phyloP scores from a whole-genome alignment of 2,888 invertebrate genomes.

The Lissocephala sabroskyi region DNA sequence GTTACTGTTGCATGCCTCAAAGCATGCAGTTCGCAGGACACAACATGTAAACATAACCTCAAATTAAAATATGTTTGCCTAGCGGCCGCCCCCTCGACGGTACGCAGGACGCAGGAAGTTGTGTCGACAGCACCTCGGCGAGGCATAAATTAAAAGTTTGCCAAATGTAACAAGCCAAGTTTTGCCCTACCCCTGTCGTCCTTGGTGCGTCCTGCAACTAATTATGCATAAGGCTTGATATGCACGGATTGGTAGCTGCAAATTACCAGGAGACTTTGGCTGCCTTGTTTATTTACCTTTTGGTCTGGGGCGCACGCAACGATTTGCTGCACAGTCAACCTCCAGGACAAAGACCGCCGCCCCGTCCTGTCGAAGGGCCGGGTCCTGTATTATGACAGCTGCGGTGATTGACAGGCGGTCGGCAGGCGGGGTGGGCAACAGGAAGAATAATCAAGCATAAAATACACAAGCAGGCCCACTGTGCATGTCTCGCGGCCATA shows the following conservation, averaged over 20 bases:
- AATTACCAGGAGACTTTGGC: too few species aligned
- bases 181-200: too few species aligned
- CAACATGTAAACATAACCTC: constrained; percentile 54
- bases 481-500: constrained; percentile 36
- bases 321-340: constrained; percentile 11
- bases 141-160: constrained; percentile 38
- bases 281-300: constrained; percentile 49
- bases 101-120: constrained; percentile 3
- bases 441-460: constrained; percentile 29
- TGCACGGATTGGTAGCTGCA: constrained; percentile 3
- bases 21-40: too few species aligned
- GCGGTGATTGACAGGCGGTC: constrained; percentile 38
- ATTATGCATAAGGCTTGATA: constrained; percentile 51
- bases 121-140: constrained; percentile 5
- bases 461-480: constrained; percentile 29
- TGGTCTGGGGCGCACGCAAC: constrained; percentile 39
- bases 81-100: constrained; percentile 22
- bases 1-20: too few species aligned
- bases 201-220: constrained; percentile 40
- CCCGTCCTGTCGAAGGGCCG: neutral
- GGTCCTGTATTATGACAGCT: constrained; percentile 49
- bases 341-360: neutral
- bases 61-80: constrained; percentile 60
- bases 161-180: constrained; percentile 14
- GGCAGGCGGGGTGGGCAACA: neutral